Evolutionary conservation across 2,113 vertebrate genomes (phyloP).

Genomic region (Ornithorhynchus anatinus): DNA sequence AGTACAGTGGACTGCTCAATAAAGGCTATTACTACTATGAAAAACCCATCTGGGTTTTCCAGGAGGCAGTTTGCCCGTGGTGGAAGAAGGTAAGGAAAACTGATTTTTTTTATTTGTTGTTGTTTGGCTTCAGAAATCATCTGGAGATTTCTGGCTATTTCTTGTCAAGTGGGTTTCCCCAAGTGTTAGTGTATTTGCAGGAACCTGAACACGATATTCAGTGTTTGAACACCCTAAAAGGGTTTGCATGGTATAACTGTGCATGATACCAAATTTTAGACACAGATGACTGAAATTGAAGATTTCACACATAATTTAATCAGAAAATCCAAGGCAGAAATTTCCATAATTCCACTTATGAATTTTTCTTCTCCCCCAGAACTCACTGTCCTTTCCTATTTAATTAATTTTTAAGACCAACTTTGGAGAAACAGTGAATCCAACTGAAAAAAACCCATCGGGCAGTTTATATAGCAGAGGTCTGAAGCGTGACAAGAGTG

Average conservation of each 20-base stretch:
- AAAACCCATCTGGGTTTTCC: background rate
- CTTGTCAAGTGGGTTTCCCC: background rate
- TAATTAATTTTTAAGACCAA: slow-evolving; percentile 19
- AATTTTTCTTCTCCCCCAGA: background rate
- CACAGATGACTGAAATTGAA: background rate
- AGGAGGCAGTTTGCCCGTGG: background rate
- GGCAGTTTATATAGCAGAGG: slow-evolving; percentile 16
- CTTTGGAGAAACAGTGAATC: slow-evolving; percentile 9
- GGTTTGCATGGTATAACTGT: background rate
- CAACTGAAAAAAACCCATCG: background rate
- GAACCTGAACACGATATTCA: background rate
- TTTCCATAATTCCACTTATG: slow-evolving; percentile 31
- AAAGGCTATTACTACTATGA: too few species aligned
- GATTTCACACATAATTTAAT: background rate
- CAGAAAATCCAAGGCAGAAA: background rate
- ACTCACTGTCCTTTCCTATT: slow-evolving; percentile 4
- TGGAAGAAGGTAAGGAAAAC: background rate
- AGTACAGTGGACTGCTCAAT: too few species aligned
- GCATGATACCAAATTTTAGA: slow-evolving; percentile 6
- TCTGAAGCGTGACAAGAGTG: slow-evolving; percentile 6
- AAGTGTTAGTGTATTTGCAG: background rate
- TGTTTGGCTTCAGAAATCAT: background rate
- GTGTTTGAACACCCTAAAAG: background rate
- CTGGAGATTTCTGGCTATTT: background rate
- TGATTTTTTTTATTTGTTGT: background rate